Conservation (phyloP, 2,797 vertebrate genomes). For the Cuculus canorus region DNA sequence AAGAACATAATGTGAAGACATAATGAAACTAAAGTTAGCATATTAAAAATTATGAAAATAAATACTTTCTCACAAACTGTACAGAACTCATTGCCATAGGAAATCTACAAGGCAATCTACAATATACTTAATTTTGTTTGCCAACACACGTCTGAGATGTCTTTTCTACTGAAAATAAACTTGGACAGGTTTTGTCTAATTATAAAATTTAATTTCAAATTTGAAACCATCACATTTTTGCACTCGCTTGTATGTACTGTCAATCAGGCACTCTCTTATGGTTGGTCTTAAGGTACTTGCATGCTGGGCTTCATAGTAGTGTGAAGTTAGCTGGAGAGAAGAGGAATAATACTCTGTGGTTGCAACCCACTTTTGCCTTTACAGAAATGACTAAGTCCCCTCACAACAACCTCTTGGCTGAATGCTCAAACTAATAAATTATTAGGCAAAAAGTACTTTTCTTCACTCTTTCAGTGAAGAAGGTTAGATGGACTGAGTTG, state of each 20-base stretch:
- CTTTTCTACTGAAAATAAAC: not conserved
- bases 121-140: no score
- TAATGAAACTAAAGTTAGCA: not conserved
- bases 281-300: not conserved
- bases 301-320: not conserved
- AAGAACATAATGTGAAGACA: not conserved
- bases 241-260: not conserved
- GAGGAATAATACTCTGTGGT: not conserved
- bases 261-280: not conserved
- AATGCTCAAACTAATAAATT: not conserved
- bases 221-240: not conserved
- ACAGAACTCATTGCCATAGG: not conserved
- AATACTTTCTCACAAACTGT: not conserved
- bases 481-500: not conserved
- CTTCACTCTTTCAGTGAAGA: not conserved
- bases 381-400: not conserved
- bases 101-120: not conserved
- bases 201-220: not conserved
- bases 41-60: not conserved
- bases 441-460: not conserved
- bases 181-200: not conserved
- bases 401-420: not conserved
- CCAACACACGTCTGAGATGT: no score
- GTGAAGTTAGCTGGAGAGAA: not conserved
- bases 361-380: not conserved